Conservation (phyloP, 1,140 invertebrate genomes). For the Drosophila lacteicornis region DNA sequence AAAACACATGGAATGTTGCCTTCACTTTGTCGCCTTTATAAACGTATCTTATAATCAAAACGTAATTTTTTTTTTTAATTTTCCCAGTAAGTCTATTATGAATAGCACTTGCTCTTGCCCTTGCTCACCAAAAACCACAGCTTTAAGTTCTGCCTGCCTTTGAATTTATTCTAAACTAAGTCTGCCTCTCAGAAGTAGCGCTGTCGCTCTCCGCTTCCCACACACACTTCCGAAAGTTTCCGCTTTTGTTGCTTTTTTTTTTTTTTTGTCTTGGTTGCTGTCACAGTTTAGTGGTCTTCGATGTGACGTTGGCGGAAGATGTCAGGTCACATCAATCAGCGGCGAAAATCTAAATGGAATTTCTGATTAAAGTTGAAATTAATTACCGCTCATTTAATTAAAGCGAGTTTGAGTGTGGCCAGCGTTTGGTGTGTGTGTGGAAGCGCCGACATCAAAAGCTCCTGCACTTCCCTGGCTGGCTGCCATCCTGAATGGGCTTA, state of each 20-base stretch:
- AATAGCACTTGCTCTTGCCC: background rate
- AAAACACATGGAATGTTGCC: too few species aligned
- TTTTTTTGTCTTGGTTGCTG: conserved; percentile 15
- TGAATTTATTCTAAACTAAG: conserved; percentile 13
- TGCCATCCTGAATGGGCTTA: conserved; percentile 69
- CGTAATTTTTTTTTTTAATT: background rate
- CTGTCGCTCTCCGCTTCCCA: background rate
- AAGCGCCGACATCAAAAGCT: conserved; percentile 64
- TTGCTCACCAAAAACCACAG: conserved; percentile 1
- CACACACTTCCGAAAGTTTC: conserved; percentile 44
- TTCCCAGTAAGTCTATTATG: background rate
- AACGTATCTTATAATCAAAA: background rate
- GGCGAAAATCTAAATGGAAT: conserved; percentile 83
- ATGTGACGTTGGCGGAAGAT: conserved; percentile 68
- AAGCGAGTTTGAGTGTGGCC: conserved; percentile 70
- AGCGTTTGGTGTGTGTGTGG: conserved; percentile 21
- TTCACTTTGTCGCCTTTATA: too few species aligned
- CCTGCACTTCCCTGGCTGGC: conserved; percentile 45
- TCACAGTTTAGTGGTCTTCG: conserved; percentile 44
- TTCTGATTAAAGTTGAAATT: conserved; percentile 84
- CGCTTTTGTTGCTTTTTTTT: conserved; percentile 13
- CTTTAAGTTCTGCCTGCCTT: background rate
- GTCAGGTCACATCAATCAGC: conserved; percentile 80
- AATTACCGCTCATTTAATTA: conserved; percentile 84
- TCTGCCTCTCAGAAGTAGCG: background rate